phyloP scores from a whole-genome alignment of 2,888 invertebrate genomes.

The Pammene fasciana region DNA sequence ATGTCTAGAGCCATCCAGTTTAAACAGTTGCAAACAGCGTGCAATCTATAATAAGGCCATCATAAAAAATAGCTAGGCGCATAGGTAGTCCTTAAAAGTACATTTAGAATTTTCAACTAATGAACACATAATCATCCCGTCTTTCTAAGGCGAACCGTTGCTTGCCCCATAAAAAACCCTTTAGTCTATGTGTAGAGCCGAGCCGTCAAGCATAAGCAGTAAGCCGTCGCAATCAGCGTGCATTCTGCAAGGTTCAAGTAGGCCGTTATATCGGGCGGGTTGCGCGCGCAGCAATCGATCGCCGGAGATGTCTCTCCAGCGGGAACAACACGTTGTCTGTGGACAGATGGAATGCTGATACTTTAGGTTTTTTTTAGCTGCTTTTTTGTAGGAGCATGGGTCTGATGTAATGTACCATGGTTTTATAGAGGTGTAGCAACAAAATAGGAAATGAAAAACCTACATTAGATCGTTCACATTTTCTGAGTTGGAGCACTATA shows the following conservation, averaged over 20 bases:
- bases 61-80: too few species aligned
- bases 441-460: too few species aligned
- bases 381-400: not conserved
- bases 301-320: slow-evolving; percentile 55
- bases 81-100: too few species aligned
- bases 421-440: too few species aligned
- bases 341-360: slow-evolving; percentile 27
- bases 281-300: slow-evolving; percentile 72
- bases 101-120: too few species aligned
- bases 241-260: slow-evolving; percentile 45
- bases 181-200: slow-evolving; percentile 11
- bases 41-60: too few species aligned
- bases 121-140: not conserved
- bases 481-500: too few species aligned
- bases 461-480: too few species aligned
- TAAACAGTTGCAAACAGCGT: too few species aligned
- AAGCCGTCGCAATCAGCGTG: slow-evolving; percentile 29
- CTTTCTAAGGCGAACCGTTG: not conserved
- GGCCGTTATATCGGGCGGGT: slow-evolving; percentile 50
- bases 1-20: too few species aligned
- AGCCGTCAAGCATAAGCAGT: slow-evolving; percentile 17
- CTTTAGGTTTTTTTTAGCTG: not conserved
- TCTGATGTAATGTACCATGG: not conserved
- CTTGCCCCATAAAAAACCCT: slow-evolving; percentile 16
- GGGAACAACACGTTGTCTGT: slow-evolving; percentile 40